These are phyloP conservation scores for Tipula helvola DNA, from an alignment of 2,888 invertebrate species.

Conservation along the genomic window DNA sequence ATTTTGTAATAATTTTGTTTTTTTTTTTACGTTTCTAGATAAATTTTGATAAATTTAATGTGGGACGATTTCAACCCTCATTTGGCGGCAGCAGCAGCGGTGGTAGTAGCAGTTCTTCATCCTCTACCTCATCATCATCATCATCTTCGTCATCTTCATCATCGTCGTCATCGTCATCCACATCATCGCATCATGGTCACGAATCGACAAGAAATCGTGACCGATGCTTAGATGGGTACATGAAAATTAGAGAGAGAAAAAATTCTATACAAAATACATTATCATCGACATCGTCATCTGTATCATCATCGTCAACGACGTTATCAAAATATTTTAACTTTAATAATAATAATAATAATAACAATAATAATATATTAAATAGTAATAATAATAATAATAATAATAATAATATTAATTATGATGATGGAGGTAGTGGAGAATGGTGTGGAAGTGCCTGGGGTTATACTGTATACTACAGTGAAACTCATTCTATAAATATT, in stretches of 20 bases:
- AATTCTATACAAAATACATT: background rate
- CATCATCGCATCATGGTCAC: conserved; percentile 31
- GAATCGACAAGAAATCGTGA: conserved; percentile 37
- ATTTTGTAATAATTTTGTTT: background rate
- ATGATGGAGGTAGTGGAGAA: conserved; percentile 60
- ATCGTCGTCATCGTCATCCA: background rate
- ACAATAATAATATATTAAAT: background rate
- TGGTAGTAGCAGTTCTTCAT: background rate
- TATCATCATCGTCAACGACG: background rate
- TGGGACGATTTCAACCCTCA: conserved; percentile 49
- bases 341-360: background rate
- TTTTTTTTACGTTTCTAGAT: conserved; percentile 42
- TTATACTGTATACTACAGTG: conserved; percentile 74
- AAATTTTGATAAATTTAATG: conserved; percentile 72
- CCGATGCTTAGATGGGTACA: conserved; percentile 71
- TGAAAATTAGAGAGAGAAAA: conserved; percentile 35
- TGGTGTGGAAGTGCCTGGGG: conserved; percentile 80
- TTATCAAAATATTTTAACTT: conserved; percentile 5
- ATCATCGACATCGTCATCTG: background rate
- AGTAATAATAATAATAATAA: conserved; percentile 4
- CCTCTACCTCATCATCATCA: background rate
- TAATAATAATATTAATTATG: background rate
- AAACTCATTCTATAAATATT: conserved; percentile 65
- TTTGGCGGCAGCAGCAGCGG: background rate
- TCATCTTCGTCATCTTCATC: conserved; percentile 30